Base-by-base conservation (phyloP, 2,797 vertebrate genomes). In the Semaprochilodus insignis region DNA sequence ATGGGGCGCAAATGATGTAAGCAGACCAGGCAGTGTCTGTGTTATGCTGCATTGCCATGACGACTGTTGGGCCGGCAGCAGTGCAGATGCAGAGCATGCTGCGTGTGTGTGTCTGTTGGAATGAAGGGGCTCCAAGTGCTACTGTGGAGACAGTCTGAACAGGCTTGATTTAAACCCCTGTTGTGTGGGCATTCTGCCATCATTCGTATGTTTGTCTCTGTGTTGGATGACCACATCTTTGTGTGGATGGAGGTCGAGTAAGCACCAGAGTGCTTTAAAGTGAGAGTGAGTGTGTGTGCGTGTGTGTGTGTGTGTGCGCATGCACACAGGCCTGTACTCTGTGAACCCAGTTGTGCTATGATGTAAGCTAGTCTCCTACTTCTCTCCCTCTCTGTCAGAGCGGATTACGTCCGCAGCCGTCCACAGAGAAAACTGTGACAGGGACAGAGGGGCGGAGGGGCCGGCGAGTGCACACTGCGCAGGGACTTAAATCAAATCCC, bases 21-120 rank as follows among this genome's bases (percentile, higher is more conserved):
- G 77, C 71, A 70, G 77, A 75, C 55, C 62, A 80, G 71, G 66
- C 71, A 34, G 69, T 78, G 81, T 78, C 74, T 83, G 81, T 78
- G 75, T 83, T 83, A 59, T 83, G 59, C 5, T 40, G 63, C 23
- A 36, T 83, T 78, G 17, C 70, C 51, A 52, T 25, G 54, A 54
- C 60, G 52, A 81, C 71, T 31, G 1, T 11, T 63, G 59, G 51
- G 51, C 71, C 60, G 27, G 71, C 21, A 81, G 62, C 48, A 11
- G 79, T 44, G 31, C 6, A n/a, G 51, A 55, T 67, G 13, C 51
- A 55, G 57, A 65, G 70, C 19, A 31, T 63, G 60, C 60, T 7
- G 3, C 16, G 11, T 79, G 69, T 48, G 60, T 34, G 60, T 63
- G 60, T 63, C 14, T 27, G 25, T 15, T 67, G 72, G 15, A 51